Evolutionary conservation across 2,888 invertebrate genomes (phyloP).

Genomic region (Phania funesta): DNA sequence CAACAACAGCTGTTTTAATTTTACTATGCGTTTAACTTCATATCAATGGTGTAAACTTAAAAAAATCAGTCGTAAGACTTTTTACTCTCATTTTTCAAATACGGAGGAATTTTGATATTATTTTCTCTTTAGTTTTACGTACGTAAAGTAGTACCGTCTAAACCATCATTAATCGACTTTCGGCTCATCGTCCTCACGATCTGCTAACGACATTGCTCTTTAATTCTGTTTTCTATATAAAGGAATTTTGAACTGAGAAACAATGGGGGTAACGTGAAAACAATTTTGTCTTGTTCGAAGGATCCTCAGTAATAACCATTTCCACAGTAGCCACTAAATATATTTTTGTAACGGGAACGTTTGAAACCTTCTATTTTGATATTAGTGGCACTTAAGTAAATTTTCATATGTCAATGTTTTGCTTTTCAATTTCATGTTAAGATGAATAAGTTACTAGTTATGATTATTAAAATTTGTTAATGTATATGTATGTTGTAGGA

Average conservation of each 20-base stretch:
- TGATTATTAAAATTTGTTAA: background rate
- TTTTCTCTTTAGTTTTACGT: too few species aligned
- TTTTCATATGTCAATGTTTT: background rate
- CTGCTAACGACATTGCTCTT: background rate
- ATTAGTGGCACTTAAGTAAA: background rate
- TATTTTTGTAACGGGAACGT: background rate
- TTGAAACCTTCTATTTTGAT: background rate
- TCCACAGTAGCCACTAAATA: background rate
- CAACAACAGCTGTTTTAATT: too few species aligned
- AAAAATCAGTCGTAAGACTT: too few species aligned
- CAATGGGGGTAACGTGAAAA: background rate
- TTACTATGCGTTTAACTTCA: too few species aligned
- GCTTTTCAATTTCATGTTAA: background rate
- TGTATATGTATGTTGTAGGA: background rate
- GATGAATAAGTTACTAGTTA: too few species aligned
- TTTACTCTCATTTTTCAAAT: too few species aligned
- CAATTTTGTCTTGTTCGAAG: background rate
- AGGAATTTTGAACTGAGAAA: slow-evolving; percentile 32
- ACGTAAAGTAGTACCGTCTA: too few species aligned
- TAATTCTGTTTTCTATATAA: background rate
- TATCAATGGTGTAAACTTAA: too few species aligned
- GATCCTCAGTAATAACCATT: background rate
- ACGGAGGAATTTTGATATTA: too few species aligned
- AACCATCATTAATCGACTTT: too few species aligned
- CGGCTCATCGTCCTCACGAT: too few species aligned